Evolutionary conservation across 2,797 vertebrate species (phyloP).

Genomic region (Pseudocheirus occidentalis): DNA sequence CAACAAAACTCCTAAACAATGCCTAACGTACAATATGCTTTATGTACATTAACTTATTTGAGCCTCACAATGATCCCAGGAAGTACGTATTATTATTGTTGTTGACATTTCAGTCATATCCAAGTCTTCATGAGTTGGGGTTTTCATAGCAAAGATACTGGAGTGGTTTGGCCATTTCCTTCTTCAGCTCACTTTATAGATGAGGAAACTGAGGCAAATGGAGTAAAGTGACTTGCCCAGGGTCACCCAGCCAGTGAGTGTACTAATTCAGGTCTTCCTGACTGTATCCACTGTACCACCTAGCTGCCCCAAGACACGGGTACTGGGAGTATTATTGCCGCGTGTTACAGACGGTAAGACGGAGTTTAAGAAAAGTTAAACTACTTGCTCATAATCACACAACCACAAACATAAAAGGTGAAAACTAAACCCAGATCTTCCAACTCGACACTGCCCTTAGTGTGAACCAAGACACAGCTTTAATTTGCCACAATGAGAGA

Average conservation of each 20-base stretch:
- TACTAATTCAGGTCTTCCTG: background rate
- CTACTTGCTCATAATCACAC: background rate
- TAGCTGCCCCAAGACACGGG: background rate
- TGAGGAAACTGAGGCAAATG: background rate
- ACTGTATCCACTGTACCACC: background rate
- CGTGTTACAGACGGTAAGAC: slow-evolving; percentile 21
- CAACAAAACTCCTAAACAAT: background rate
- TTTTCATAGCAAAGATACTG: background rate
- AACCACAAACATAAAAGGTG: background rate
- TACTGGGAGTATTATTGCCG: background rate
- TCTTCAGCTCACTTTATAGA: background rate
- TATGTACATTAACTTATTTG: background rate
- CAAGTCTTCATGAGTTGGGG: too few relatives aligned
- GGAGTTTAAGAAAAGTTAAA: background rate
- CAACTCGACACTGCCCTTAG: background rate
- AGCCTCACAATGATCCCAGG: background rate
- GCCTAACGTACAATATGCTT: background rate
- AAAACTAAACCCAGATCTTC: background rate
- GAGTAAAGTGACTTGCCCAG: background rate
- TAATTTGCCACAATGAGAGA: background rate
- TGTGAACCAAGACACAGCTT: background rate
- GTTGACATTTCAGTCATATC: background rate
- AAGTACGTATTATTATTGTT: background rate
- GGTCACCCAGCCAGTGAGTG: background rate
- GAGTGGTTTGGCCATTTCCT: background rate